Evolutionary conservation across 2,888 invertebrate genomes (phyloP), one percentile per base, ranked within the genome.

Genomic region (Dorcus hopei): DNA sequence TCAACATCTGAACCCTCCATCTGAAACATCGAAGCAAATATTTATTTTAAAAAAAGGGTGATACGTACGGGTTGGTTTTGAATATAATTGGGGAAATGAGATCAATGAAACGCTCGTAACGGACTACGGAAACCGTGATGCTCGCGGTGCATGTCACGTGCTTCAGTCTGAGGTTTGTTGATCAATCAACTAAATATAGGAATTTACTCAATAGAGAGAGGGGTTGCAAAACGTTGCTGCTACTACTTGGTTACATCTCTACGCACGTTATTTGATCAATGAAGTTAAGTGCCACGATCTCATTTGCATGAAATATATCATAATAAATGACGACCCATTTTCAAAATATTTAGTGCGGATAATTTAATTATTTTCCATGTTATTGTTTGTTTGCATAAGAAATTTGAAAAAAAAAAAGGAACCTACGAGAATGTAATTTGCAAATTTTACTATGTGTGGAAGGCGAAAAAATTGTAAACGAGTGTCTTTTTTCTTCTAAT

Each of bases 1-100:
- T 92, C 92, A 72, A 77, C 71, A 49, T 76, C 77, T 60, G 79
- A 74, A 39, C 81, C 79, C 61, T 85, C 84, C 84, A 85, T 83
- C 85, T 85, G 75, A 69, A 38, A 49, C 11, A 45, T 52, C 41
- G n/a, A 52, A 11, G 43, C 14, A n/a, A 48, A 48, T 7, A 48
- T 9, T 48, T 48, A 23, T 53, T 19, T 38, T 2, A 5, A 40
- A 26, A n/a, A 42, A 19, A 19, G 49, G 39, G 42, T 40, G 38
- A 38, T 38, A 19, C 26, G 26, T 33, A 33, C 26, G 26, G 26
- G 7, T 33, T 33, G 26, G 26, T 33, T 33, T 33, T 33, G 1
- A 33, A 33, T 14, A 14, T 33, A 0, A 7, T 33, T 4, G 6
- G 19, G 19, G 19, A 19, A 19, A 41, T 11, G 3, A 11, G 11